Conservation (phyloP, 2,888 invertebrate species). For the Anaspis maculata region DNA sequence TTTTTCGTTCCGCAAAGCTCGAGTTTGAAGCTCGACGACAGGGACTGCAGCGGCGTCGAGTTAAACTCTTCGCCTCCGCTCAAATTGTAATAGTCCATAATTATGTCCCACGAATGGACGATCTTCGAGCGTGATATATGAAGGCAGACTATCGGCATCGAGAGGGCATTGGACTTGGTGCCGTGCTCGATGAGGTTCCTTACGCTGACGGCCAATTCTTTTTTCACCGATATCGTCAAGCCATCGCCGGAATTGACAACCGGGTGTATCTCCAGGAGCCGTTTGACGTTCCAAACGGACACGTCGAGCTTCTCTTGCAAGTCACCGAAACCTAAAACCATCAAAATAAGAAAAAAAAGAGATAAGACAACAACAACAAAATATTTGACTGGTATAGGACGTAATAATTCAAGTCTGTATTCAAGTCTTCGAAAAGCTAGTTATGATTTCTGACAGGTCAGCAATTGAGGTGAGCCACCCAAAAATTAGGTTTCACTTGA, state of each 20-base stretch:
- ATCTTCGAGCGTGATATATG: neutral
- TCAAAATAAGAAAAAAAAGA: too few relatives aligned
- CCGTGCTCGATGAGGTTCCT: slow-evolving; percentile 89
- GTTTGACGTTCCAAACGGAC: slow-evolving; percentile 61
- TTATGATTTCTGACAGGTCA: too few relatives aligned
- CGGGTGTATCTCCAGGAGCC: slow-evolving; percentile 33
- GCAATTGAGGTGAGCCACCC: too few relatives aligned
- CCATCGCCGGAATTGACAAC: too few relatives aligned
- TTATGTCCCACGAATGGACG: slow-evolving; percentile 81
- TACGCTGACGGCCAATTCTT: slow-evolving; percentile 75
- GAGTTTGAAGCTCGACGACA: slow-evolving; percentile 87
- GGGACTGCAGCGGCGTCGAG: slow-evolving; percentile 81
- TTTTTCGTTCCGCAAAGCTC: slow-evolving; percentile 61
- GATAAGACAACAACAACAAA: too few relatives aligned
- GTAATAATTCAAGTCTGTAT: too few relatives aligned
- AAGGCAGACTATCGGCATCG: slow-evolving; percentile 33
- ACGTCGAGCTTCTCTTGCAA: slow-evolving; percentile 81
- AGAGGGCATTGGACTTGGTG: slow-evolving; percentile 48
- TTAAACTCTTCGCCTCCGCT: slow-evolving; percentile 87
- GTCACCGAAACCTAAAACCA: slow-evolving; percentile 96
- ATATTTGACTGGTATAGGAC: too few relatives aligned
- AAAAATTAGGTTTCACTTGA: too few relatives aligned
- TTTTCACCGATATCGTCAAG: slow-evolving; percentile 58
- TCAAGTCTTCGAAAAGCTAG: too few relatives aligned
- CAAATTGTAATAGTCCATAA: slow-evolving; percentile 81